phyloP scores from a whole-genome alignment of 2,888 invertebrate genomes.

The Formica aserva region DNA sequence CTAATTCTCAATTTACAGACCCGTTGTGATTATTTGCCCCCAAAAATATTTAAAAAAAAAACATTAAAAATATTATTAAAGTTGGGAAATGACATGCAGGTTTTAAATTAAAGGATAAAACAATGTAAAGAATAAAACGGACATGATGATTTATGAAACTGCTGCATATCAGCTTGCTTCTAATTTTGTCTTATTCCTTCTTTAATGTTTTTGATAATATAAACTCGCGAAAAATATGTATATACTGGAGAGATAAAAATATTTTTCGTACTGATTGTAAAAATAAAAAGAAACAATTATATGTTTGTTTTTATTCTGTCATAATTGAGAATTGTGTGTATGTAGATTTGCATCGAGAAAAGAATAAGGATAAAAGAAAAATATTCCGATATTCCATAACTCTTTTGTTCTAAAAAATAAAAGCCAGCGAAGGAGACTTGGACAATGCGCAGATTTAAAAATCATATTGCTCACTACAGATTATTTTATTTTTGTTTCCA shows the following conservation, averaged over 20 bases:
- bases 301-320: conserved; percentile 19
- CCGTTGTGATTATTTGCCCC: not conserved
- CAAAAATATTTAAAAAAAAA: not conserved
- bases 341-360: conserved; percentile 6
- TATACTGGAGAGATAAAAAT: not conserved
- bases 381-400: not conserved
- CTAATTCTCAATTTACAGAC: conserved; percentile 4
- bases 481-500: conserved; percentile 30
- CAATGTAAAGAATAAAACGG: not conserved
- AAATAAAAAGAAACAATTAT: not conserved
- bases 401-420: conserved; percentile 33
- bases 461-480: conserved; percentile 15
- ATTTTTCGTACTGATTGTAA: not conserved
- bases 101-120: conserved; percentile 6
- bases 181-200: not conserved
- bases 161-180: not conserved
- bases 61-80: conserved; percentile 9
- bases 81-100: not conserved
- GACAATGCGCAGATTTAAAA: conserved; percentile 3
- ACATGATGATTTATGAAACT: not conserved
- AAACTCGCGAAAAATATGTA: not conserved
- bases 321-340: not conserved
- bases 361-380: conserved; percentile 1
- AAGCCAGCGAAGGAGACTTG: not conserved
- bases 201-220: not conserved